Conservation (phyloP, 1,140 invertebrate species). For the Acromyrmex heyeri region DNA sequence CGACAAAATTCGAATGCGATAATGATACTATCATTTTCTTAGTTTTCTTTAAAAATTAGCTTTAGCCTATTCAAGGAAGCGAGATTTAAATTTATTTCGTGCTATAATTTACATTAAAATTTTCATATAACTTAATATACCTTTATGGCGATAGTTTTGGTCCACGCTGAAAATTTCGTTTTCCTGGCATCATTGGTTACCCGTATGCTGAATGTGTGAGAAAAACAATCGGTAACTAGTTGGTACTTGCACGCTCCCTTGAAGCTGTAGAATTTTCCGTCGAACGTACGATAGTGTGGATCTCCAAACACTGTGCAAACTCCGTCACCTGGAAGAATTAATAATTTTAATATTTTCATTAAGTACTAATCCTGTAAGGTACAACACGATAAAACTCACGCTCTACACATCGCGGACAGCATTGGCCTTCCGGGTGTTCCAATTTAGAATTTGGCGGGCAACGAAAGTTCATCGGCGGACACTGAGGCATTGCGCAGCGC, state of each 20-base stretch:
- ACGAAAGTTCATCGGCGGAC: slow-evolving; percentile 88
- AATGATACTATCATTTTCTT: background rate
- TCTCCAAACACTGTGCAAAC: slow-evolving; percentile 97
- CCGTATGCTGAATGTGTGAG: slow-evolving; percentile 93
- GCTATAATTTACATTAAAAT: background rate
- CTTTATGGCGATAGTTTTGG: slow-evolving; percentile 94
- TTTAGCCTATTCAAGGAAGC: background rate
- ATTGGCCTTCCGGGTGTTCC: slow-evolving; percentile 91
- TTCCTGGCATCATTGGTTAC: slow-evolving; percentile 95
- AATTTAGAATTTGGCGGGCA: slow-evolving; percentile 92
- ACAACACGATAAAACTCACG: slow-evolving; percentile 85
- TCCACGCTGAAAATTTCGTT: slow-evolving; percentile 94
- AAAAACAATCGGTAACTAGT: slow-evolving; percentile 92
- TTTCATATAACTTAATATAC: slow-evolving; percentile 45
- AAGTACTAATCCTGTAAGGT: background rate
- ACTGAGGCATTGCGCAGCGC: slow-evolving; percentile 92
- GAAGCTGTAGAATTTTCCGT: slow-evolving; percentile 96
- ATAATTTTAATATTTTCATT: background rate
- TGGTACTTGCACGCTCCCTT: slow-evolving; percentile 97
- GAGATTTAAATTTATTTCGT: background rate
- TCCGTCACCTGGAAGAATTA: slow-evolving; percentile 89
- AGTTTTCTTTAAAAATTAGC: background rate
- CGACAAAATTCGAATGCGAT: background rate
- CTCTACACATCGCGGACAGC: slow-evolving; percentile 95
- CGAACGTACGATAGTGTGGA: slow-evolving; percentile 97